Evolutionary conservation across 2,888 invertebrate species (phyloP), one percentile per base, ranked within the genome.

Genomic region (Folsomia candida): DNA sequence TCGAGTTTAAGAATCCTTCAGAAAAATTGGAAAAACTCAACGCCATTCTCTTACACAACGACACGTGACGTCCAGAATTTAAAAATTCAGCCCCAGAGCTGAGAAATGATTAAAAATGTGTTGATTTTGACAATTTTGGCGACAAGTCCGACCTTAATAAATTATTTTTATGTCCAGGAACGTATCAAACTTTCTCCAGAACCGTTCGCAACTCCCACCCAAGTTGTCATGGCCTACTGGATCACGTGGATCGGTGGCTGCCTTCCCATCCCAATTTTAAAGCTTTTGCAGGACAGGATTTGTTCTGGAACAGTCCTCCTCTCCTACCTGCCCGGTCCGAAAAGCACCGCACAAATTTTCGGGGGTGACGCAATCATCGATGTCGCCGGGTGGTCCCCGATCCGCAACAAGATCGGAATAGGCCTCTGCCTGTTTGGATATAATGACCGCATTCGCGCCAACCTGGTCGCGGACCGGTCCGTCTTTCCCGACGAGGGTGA

Each of bases 311-410:
- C 76, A 2, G 68, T 74, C 22, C 67, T 76, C 11, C 60, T 76
- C 2, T 71, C 71, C 1, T 74, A 76, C 68, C 71, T 76, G 2
- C 76, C 76, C 1, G 76, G 76, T 18, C 76, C 76, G 1, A 67
- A 67, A 2, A 70, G 68, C 47, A 20, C 68, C 27, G 59, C 67
- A 1, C n/a, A 6, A 18, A 26, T 77, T 1, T 77, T 77, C 51
- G 77, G 71, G 4, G 76, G 76, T 1, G 69, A 72, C 54, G 4
- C 20, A 11, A 57, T 77, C 0, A 64, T 73, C 20, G 77, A 77
- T 63, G 72, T 70, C 29, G 72, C 70, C 1, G 73, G 73, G 18
- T 77, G 77, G 77, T 69, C 73, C 11, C 77, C 77, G 0, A 28
- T 77, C 1, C 73, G 71, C 67, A 72, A 72, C 57, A 68, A 70